Evolutionary conservation across 2,888 invertebrate species (phyloP).

Genomic region (Sussaba pulchella): DNA sequence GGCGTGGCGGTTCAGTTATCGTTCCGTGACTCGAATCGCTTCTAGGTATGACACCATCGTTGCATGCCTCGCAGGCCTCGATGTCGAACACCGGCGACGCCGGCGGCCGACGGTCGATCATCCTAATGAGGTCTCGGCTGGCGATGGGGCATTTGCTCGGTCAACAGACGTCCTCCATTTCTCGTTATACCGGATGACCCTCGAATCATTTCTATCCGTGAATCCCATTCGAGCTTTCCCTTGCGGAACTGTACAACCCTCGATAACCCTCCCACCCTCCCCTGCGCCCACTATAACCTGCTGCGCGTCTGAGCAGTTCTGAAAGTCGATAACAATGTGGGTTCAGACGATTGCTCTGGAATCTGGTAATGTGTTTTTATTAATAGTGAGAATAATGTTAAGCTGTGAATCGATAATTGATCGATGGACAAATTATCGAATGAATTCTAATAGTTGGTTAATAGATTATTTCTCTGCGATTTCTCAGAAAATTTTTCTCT

Average conservation of each 20-base stretch:
- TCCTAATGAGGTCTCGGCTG: slow-evolving; percentile 46
- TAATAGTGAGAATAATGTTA: too few species aligned
- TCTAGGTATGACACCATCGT: slow-evolving; percentile 9
- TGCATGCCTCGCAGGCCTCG: slow-evolving; percentile 6
- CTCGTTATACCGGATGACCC: slow-evolving; percentile 2
- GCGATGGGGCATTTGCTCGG: slow-evolving; percentile 49
- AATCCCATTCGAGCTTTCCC: slow-evolving; percentile 6
- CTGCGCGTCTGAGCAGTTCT: neutral
- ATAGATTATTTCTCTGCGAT: too few species aligned
- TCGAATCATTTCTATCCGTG: slow-evolving; percentile 22
- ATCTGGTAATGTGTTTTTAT: too few species aligned
- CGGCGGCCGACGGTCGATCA: slow-evolving; percentile 38
- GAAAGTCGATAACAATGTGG: neutral
- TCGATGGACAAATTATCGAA: neutral
- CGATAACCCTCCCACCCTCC: neutral
- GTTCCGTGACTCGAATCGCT: slow-evolving; percentile 4
- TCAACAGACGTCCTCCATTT: slow-evolving; percentile 25
- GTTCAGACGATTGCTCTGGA: neutral
- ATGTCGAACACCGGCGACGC: slow-evolving; percentile 2
- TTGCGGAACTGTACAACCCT: neutral
- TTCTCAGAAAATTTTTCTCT: too few species aligned
- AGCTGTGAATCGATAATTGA: neutral
- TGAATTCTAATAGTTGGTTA: too few species aligned
- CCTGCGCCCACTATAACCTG: neutral
- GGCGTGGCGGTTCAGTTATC: slow-evolving; percentile 24